Base-by-base conservation (phyloP, 2,797 vertebrate genomes). In the Champsocephalus esox region DNA sequence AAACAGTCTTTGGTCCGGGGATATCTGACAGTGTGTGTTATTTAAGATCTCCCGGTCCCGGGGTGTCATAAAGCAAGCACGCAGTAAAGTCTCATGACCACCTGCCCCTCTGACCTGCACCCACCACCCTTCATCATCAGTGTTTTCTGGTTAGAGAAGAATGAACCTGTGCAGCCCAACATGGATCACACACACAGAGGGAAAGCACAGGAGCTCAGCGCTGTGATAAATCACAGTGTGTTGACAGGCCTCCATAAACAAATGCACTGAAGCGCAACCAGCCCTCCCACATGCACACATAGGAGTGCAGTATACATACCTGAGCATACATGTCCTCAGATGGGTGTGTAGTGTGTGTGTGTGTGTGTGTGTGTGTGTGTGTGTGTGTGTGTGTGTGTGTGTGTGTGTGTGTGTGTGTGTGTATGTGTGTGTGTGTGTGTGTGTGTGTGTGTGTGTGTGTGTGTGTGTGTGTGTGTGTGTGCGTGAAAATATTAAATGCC, bases 241-340 rank as follows among this genome's bases (percentile, higher is more conserved):
- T n/a, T 79, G 84, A 91, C 87, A 88, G 69, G 66, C 49, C 60
- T 70, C 77, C 45, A 85, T 89, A 86, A 82, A 75, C 77, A 81
- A 79, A 83, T 63, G 71, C 85, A 89, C n/a, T 73, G 76, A 77
- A 82, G 86, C 83, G 8, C 71, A 87, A 34, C 75, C 52, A 74
- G 67, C 77, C 38, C 67, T 69, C 79, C 82, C 67, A 78, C 75
- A 60, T 67, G 73, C 81, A 66, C 73, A 79, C 32, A 74, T 78
- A 54, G 66, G 73, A 78, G 45, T 64, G 34, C 72, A 64, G 54
- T 6, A 54, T 56, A 81, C 74, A 74, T 59, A 84, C 81, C 59
- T 52, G 64, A 77, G 68, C 78, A 79, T 66, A 69, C 67, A 61
- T 44, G 66, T 64, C 77, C 14, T 77, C 71, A 72, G 58, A 79